Base-by-base conservation (phyloP, 1,140 invertebrate genomes). In the Adelges cooleyi region DNA sequence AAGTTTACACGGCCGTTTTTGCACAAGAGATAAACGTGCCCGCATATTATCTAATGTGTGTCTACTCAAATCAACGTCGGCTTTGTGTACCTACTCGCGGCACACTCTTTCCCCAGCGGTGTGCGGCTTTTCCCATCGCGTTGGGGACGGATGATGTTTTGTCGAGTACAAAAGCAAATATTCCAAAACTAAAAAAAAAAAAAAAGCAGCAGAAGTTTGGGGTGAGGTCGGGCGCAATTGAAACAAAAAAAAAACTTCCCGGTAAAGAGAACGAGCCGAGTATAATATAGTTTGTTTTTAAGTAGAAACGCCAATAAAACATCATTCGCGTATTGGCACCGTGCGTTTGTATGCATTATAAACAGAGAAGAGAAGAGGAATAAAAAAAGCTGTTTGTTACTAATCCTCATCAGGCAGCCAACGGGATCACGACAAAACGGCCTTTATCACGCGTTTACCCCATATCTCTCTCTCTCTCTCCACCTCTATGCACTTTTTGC, bases 291-390 rank as follows among this genome's bases (percentile, higher is more conserved):
- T 59, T 44, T 46, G 38, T 42, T 46, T 44, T 44, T 59, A 59
- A 59, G 54, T 38, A 59, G 54, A 59, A 59, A 59, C 17, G 38
- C 54, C 54, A 59, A 59, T 59, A 59, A 59, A 59, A 27, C 52
- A 54, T 54, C 52, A 54, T 56, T 56, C 27, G 53, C 23, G 40
- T n/a, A 15, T 29, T 23, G 11, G 29, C n/a, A n/a, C n/a, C n/a
- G n/a, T n/a, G n/a, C n/a, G n/a, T n/a, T 33, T 33, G 11, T 5
- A 33, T 33, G 29, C 29, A 33, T 42, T 9, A 38, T 36, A 33
- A n/a, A 33, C 4, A 25, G 13, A 9, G 36, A 0, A 20, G 29
- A 11, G 17, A 8, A 17, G 8, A 36, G 38, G 20, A 56, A n/a
- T n/a, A n/a, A n/a, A n/a, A 56, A 56, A 56, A 56, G 36, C 53